phyloP scores from a whole-genome alignment of 2,113 vertebrate genomes.

The Lepisosteus oculatus region DNA sequence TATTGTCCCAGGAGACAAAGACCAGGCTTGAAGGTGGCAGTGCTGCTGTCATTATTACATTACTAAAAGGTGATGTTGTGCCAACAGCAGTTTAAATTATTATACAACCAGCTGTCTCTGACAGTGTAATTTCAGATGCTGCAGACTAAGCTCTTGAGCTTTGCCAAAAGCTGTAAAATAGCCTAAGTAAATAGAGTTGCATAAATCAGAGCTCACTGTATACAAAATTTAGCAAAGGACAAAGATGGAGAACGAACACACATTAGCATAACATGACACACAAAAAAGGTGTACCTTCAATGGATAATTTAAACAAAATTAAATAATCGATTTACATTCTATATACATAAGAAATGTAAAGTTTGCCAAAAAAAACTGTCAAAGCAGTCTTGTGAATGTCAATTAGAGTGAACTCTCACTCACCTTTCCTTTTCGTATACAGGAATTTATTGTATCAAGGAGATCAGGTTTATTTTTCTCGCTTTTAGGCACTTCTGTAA shows the following conservation, averaged over 20 bases:
- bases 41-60: no score
- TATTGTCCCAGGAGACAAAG: no score
- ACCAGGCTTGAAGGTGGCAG: no score
- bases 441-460: conserved; percentile 91
- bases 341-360: neutral
- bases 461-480: conserved; percentile 94
- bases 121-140: neutral
- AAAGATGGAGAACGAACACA: neutral
- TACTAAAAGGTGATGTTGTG: no score
- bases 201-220: neutral
- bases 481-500: conserved; percentile 92
- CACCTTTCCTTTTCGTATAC: conserved; percentile 93
- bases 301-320: neutral
- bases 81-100: neutral
- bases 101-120: neutral
- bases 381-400: neutral
- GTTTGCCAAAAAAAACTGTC: neutral
- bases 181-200: neutral
- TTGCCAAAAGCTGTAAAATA: neutral
- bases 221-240: neutral
- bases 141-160: neutral
- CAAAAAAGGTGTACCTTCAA: neutral
- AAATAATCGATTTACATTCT: neutral
- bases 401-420: conserved; percentile 31
- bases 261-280: no score